Evolutionary conservation across 2,888 invertebrate species (phyloP).

Genomic region (Tachina fera): DNA sequence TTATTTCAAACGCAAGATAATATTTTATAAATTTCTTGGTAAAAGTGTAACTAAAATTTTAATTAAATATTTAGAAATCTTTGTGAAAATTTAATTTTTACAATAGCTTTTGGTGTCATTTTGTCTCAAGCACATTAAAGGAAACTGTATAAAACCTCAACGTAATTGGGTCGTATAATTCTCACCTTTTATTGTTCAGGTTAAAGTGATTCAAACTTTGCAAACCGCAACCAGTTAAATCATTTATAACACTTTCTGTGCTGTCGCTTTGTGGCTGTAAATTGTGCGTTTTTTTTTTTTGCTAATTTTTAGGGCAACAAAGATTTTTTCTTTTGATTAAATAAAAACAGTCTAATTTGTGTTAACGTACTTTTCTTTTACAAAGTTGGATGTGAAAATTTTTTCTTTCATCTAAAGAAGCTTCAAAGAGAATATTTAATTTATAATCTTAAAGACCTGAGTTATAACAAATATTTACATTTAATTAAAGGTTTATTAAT

Average conservation of each 20-base stretch:
- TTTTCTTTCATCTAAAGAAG: too few relatives aligned
- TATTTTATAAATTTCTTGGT: constrained; percentile 13
- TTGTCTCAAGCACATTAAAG: background rate
- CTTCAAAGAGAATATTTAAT: too few relatives aligned
- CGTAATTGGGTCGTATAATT: constrained; percentile 54
- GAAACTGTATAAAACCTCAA: constrained; percentile 44
- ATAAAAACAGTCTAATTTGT: background rate
- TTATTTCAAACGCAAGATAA: background rate
- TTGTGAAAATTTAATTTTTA: constrained; percentile 16
- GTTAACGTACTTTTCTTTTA: too few relatives aligned
- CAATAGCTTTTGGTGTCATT: background rate
- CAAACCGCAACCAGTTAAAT: background rate
- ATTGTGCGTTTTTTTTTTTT: constrained; percentile 13
- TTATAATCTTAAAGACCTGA: too few relatives aligned
- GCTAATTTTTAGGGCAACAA: background rate
- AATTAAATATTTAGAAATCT: constrained; percentile 6
- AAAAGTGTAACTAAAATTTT: constrained; percentile 33
- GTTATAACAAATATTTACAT: too few relatives aligned
- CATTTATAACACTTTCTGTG: background rate
- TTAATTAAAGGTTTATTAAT: too few relatives aligned
- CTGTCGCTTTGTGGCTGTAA: background rate
- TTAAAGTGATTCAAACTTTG: constrained; percentile 9
- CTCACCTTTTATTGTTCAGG: constrained; percentile 36
- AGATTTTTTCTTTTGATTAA: background rate
- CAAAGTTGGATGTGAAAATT: too few relatives aligned